A percentile compares a stretch with the other conserved stretches of the same genome.
These are phyloP conservation scores for Oreochromis aureus DNA, from an alignment of 2,113 vertebrate species.

Conservation along the genomic window DNA sequence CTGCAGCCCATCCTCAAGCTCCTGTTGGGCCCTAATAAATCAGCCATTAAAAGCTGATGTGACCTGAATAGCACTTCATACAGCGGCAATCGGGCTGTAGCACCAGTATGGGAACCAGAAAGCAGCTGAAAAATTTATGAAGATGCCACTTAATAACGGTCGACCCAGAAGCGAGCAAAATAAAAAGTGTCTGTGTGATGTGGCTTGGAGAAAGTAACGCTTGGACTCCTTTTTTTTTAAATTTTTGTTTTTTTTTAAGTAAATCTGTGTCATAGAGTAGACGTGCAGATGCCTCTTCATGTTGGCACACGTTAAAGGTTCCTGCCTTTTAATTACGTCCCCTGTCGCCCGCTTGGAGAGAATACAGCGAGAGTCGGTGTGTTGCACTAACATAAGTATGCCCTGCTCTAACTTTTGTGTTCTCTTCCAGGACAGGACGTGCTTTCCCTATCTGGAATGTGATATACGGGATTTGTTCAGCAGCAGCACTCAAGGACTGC, in stretches of 20 bases:
- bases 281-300: not conserved
- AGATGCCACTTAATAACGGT: constrained; percentile 46
- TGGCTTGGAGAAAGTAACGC: not conserved
- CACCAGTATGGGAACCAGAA: constrained; percentile 31
- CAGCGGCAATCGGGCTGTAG: constrained; percentile 24
- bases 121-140: constrained; percentile 68
- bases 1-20: constrained; percentile 49
- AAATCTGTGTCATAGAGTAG: not conserved
- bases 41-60: constrained; percentile 72
- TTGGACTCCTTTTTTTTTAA: not conserved
- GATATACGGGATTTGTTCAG: constrained; percentile 44
- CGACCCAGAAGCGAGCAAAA: constrained; percentile 15
- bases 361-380: not conserved
- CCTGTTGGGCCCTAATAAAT: constrained; percentile 62
- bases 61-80: constrained; percentile 67
- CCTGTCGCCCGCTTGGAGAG: not conserved
- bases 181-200: not conserved
- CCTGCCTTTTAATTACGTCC: constrained; percentile 1
- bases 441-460: constrained; percentile 50
- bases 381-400: not conserved
- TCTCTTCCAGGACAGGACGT: constrained; percentile 34
- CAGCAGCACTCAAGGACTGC: not conserved
- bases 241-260: not conserved
- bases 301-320: not conserved
- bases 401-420: constrained; percentile 8